Base-by-base conservation (phyloP, 2,797 vertebrate species). In the Sebastes paucispinis region DNA sequence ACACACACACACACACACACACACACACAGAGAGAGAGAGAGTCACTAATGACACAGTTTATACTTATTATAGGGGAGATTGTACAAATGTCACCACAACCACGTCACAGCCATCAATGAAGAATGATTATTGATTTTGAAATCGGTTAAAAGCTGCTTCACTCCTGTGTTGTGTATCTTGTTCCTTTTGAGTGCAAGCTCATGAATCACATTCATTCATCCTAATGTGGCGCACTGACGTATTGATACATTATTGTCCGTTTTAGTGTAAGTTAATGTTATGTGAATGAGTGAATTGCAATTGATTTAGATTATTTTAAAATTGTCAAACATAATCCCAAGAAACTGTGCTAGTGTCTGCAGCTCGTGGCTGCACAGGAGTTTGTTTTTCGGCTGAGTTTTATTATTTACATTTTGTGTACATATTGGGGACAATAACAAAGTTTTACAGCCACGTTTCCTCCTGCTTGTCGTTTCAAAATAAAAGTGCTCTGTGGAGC, bases 1-100 rank as follows among this genome's bases (percentile, higher is more conserved):
- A 59, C 84, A 25, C 34, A 13, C 50, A 80, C 25, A 29, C 71
- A 57, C 55, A 25, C 50, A 80, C 25, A 29, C 71, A 57, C 55
- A 25, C 24, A 24, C 24, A 24, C 24, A 25, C 24, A 25, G 12
- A 14, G 36, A 39, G 39, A 43, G 43, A 47, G 25, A 71, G 10
- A 75, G 27, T 27, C 6, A 0, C 16, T 16, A 64, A 69, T 25
- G 29, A 55, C 47, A 32, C 9, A 31, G 32, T 69, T 80, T 55
- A 29, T 32, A 32, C 24, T 67, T 69, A 25, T 73, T 70, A 57
- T 10, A 13, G 2, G 3, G 55, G 13, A 58, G 29, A 29, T 20
- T 39, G 3, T 22, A 52, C 13, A 47, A 32, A 70, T 63, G 39
- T 74, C 70, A 47, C 16, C 13, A 13, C 65, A 34, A 3, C 34